Percentiles rank a stretch among this genome's conserved stretches.
These are phyloP conservation scores for Marmota flaviventris DNA, from an alignment of 2,113 vertebrate genomes.

Conservation along the genomic window DNA sequence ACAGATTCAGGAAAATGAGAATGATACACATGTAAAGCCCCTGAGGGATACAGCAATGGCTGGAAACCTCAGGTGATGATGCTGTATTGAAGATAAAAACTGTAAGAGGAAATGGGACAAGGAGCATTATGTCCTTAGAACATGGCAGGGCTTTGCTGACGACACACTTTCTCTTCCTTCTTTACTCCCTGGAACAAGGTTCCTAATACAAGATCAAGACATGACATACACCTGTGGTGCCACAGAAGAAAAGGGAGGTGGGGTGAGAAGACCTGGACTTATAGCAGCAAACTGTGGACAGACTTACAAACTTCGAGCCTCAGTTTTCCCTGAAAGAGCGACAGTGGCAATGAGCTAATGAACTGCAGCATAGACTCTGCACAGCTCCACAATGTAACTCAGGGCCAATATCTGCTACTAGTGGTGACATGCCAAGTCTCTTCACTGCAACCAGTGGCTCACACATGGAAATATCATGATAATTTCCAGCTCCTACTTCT, in stretches of 20 bases:
- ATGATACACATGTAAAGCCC: not conserved
- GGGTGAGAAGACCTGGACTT: not conserved
- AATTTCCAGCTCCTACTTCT: not conserved
- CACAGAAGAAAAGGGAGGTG: not conserved
- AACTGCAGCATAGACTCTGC: not conserved
- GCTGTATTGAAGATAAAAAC: not conserved
- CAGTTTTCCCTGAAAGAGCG: not conserved
- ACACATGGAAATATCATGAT: fast-evolving
- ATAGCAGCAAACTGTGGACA: not conserved
- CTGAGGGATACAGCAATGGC: not conserved
- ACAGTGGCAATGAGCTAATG: not conserved
- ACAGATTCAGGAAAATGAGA: not conserved
- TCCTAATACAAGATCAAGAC: not conserved
- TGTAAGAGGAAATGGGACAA: not conserved
- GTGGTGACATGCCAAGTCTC: not conserved
- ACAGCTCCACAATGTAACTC: not conserved
- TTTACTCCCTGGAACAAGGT: fast-evolving
- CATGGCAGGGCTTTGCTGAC: not conserved
- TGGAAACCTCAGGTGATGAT: not conserved
- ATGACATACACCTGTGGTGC: not conserved
- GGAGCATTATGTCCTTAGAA: not conserved
- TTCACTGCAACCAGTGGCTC: not conserved
- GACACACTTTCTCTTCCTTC: fast-evolving
- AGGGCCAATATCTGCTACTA: not conserved
- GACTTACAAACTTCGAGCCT: not conserved